Evolutionary conservation across 2,888 invertebrate genomes (phyloP), one percentile per base, ranked within the genome.

Genomic region (Tridacna crocea): DNA sequence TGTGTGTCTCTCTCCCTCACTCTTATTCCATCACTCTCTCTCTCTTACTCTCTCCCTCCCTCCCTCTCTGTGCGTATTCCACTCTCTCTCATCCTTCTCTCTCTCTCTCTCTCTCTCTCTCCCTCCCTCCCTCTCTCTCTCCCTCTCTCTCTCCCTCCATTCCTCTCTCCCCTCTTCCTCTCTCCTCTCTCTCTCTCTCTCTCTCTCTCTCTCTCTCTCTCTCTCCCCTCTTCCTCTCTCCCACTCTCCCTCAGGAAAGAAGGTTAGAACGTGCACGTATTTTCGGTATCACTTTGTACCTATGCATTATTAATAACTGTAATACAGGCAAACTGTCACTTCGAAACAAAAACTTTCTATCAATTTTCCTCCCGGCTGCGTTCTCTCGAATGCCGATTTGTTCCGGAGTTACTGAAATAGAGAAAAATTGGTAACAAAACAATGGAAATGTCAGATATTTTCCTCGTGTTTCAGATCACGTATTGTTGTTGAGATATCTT

Each of bases 121-220:
- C 11, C 10, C 55, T 55, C 3, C 3, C 55, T 55, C 17, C 2
- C 55, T 55, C 55, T 55, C 55, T 55, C 55, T 55, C 6, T 55
- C 17, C 10, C 55, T 55, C 55, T 55, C 17, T 55, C 55, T 55
- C 6, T 55, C 55, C 19, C 55, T 55, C 61, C 13, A 1, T 61
- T 22, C 13, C 26, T 61, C 2, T 61, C 61, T 61, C 61, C 13
- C 61, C 10, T 10, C 22, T 1, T 10, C n/a, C 61, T 13, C 22
- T 13, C 2, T 22, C 27, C 66, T 66, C 66, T 36, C 72, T 72
- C 72, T 72, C 72, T 47, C 72, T 72, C 72, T 72, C 72, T 48
- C 72, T 11, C 48, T 72, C 47, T 72, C 47, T 72, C 72, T 72
- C 47, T 72, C 48, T 72, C 72, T 72, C 51, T 72, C 72, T 72